Evolutionary conservation across 2,797 vertebrate species (phyloP).

Genomic region (Halcyon chelicuti): DNA sequence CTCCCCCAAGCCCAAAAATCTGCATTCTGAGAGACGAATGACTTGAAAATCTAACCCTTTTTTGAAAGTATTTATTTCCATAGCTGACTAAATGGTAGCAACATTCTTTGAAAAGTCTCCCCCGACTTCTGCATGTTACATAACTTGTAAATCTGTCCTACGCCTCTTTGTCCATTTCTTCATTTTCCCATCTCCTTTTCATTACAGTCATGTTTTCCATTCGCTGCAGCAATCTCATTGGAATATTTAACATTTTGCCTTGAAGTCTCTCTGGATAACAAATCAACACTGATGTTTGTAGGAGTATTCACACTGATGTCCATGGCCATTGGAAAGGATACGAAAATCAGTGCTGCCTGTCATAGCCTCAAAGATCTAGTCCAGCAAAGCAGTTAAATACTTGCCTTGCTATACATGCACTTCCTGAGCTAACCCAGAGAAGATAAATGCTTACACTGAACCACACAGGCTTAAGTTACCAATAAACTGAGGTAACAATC

Average conservation of each 20-base stretch:
- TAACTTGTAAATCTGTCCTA: slow-evolving; percentile 8
- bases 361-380: background rate
- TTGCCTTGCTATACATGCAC: background rate
- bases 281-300: background rate
- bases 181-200: slow-evolving; percentile 8
- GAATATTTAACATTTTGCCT: background rate
- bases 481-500: background rate
- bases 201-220: slow-evolving; percentile 2
- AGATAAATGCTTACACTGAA: background rate
- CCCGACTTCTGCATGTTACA: background rate
- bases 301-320: background rate
- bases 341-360: background rate
- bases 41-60: background rate
- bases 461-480: background rate
- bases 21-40: background rate
- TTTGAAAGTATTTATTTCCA: background rate
- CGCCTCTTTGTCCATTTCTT: background rate
- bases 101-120: background rate
- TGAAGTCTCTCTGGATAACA: background rate
- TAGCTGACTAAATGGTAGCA: background rate
- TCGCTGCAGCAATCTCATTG: background rate
- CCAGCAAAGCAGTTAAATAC: background rate
- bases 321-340: background rate
- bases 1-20: rapidly evolving
- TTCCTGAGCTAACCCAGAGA: background rate